Base-by-base conservation (phyloP, 2,888 invertebrate genomes). In the Melinaea marsaeus region DNA sequence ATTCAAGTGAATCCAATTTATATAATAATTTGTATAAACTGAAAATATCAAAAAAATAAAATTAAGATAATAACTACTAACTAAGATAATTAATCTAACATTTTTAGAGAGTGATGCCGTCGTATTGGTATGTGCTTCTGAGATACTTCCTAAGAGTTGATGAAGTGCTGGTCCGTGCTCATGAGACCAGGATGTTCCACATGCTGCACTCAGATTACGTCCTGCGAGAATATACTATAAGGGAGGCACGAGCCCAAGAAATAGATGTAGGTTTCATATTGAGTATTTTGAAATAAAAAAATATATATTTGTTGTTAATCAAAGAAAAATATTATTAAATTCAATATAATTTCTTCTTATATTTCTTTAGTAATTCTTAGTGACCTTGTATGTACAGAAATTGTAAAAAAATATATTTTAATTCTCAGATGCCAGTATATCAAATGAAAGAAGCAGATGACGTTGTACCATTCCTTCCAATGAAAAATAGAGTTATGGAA, bases 91-190 rank as follows among this genome's bases (percentile, higher is more conserved):
- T 62, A 56, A 33, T 65, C 6, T 65, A 65, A 59, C 59, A 7
- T 71, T 80, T 73, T 64, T 90, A 98, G 98, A 94, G 99, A 78
- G 98, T 98, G 2, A 99, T 99, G 99, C 97, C 97, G 0, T 93
- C 94, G 51, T 95, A 97, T 70, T 98, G 97, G 90, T 99, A 97
- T 82, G 93, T 98, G 58, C 91, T 99, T 6, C 86, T 97, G 64
- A 93, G 99, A 72, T 97, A 96, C 81, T 99, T 98, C 84, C 90
- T 99, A 68, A 92, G 99, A 75, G 97, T 99, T 2, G 99, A 99
- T 81, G 94, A 96, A 79, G 98, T 99, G 1, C 88, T 99, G 84
- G 93, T 98, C 2, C 92, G 96, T 70, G 93, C 98, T 51, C 94
- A 96, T 75, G 99, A 99, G 79, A 98, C 98, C 0, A 92, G 98